A percentile compares a stretch with the other conserved stretches of the same genome.
Conservation (phyloP, 2,888 invertebrate species). For the Leistus spinibarbis region DNA sequence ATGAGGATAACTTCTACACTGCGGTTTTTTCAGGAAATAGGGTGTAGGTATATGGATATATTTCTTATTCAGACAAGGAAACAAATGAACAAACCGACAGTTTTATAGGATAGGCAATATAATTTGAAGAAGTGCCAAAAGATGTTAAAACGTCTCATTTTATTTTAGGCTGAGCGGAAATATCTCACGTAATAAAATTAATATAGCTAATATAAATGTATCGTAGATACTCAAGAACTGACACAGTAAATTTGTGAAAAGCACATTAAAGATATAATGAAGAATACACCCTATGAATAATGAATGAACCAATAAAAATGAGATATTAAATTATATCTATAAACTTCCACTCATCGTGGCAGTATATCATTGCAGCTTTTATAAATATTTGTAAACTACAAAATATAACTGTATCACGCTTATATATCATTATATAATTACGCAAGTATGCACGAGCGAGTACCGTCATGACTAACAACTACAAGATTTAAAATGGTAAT, state of each 20-base stretch:
- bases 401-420: too few species aligned
- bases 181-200: neutral
- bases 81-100: neutral
- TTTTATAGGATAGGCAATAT: neutral
- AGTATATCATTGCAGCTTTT: too few species aligned
- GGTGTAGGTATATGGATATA: neutral
- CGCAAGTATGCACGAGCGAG: too few species aligned
- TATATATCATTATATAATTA: too few species aligned
- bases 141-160: neutral
- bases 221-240: neutral
- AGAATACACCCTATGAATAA: neutral
- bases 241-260: neutral
- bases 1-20: too few species aligned
- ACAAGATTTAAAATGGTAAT: too few species aligned
- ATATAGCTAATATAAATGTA: neutral
- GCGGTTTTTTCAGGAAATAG: too few species aligned
- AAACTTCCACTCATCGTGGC: too few species aligned
- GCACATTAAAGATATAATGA: neutral
- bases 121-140: neutral
- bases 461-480: too few species aligned
- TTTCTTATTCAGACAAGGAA: neutral
- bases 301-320: neutral
- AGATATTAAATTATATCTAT: neutral
- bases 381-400: too few species aligned
- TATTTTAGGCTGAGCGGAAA: neutral